Percentiles rank a stretch among this genome's conserved stretches.
Evolutionary conservation across 2,797 vertebrate genomes (phyloP).

Genomic region (Cryptoblepharus egeriae): DNA sequence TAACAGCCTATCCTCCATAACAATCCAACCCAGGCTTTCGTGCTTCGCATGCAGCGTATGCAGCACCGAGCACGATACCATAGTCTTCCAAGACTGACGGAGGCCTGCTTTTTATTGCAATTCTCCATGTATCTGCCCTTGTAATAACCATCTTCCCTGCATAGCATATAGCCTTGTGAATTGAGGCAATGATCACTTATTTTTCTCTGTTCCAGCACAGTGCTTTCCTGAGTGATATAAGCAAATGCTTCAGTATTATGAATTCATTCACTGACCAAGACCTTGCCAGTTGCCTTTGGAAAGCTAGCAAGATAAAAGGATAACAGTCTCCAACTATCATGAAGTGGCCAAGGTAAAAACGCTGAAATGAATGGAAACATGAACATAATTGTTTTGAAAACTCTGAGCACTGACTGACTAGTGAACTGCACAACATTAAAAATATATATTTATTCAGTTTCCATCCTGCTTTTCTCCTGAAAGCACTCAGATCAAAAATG

Average conservation of each 20-base stretch:
- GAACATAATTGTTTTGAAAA: no score
- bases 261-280: not conserved
- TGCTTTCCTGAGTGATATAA: not conserved
- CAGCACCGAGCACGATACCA: no score
- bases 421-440: not conserved
- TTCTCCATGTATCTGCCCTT: not conserved
- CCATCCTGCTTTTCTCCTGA: no score
- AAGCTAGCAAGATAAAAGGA: not conserved
- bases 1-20: no score
- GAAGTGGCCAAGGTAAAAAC: constrained; percentile 37
- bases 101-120: no score
- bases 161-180: not conserved
- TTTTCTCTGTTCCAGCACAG: not conserved
- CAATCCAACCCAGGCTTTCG: no score
- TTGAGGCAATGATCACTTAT: not conserved
- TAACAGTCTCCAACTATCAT: not conserved
- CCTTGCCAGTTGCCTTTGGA: not conserved
- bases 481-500: not conserved
- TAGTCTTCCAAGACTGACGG: no score
- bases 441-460: no score
- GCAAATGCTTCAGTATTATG: not conserved
- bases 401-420: not conserved
- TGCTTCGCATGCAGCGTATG: no score
- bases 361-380: not conserved
- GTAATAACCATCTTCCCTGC: not conserved